Evolutionary conservation across 2,797 vertebrate genomes (phyloP).

Genomic region (Diceros bicornis): DNA sequence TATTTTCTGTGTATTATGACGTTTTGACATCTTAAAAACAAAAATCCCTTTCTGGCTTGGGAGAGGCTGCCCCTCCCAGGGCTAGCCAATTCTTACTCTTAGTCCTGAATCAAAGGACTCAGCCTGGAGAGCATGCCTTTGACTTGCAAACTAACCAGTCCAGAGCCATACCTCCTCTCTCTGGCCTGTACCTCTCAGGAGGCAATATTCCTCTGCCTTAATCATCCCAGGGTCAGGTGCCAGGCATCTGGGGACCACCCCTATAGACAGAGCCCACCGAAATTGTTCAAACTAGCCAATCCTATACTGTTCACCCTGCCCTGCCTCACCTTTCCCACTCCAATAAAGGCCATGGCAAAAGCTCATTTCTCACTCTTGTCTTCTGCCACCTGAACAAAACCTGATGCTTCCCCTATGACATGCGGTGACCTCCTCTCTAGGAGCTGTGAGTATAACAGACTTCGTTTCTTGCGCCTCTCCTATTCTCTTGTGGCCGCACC

Average conservation of each 20-base stretch:
- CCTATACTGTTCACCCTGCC: not conserved
- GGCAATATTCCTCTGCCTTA: not conserved
- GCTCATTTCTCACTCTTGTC: not conserved
- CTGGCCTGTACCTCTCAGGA: not conserved
- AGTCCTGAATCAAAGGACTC: not conserved
- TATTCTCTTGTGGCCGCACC: not conserved
- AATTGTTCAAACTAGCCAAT: not conserved
- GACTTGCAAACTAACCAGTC: not conserved
- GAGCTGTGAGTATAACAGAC: not conserved
- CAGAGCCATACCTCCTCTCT: not conserved
- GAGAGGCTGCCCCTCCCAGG: not conserved
- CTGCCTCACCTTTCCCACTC: not conserved
- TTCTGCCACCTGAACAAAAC: not conserved
- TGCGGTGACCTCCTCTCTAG: not conserved
- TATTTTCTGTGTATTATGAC: not conserved
- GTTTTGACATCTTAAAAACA: not conserved
- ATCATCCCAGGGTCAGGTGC: not conserved
- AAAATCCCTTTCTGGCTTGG: not conserved
- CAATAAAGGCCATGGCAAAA: not conserved
- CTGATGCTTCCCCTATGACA: not conserved
- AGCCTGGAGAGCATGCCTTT: not conserved
- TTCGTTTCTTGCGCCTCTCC: not conserved
- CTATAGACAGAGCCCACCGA: not conserved
- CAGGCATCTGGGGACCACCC: not conserved
- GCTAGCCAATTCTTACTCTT: not conserved